Evolutionary conservation across 1,140 invertebrate species (phyloP).

Genomic region (Acromyrmex echinatior): DNA sequence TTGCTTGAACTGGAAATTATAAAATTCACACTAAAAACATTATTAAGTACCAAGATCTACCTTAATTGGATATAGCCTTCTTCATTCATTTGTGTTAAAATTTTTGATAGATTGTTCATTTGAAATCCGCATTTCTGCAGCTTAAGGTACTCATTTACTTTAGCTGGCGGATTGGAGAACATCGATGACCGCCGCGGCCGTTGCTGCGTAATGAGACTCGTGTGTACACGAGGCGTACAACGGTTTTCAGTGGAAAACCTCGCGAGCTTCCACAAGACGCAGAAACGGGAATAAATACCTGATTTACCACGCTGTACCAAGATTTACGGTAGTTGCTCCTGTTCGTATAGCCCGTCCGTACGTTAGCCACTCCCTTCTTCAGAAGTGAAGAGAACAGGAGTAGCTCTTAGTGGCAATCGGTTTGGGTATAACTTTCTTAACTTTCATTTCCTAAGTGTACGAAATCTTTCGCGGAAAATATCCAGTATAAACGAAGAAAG

Average conservation of each 20-base stretch:
- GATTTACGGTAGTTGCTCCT: constrained; percentile 38
- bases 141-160: background rate
- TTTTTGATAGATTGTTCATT: background rate
- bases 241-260: constrained; percentile 17
- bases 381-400: background rate
- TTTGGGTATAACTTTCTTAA: constrained; percentile 46
- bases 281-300: constrained; percentile 23
- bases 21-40: too few relatives aligned
- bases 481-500: constrained; percentile 15
- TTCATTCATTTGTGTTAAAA: too few relatives aligned
- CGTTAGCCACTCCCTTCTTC: constrained; percentile 36
- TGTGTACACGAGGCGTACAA: background rate
- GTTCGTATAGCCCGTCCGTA: background rate
- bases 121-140: background rate
- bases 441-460: constrained; percentile 53
- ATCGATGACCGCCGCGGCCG: background rate
- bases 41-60: too few relatives aligned
- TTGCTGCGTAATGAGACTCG: constrained; percentile 16
- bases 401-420: background rate
- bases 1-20: too few relatives aligned
- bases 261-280: background rate
- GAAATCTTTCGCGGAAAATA: constrained; percentile 32
- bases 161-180: background rate
- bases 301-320: constrained; percentile 22
- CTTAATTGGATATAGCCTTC: too few relatives aligned